Evolutionary conservation across 2,797 vertebrate species (phyloP).

Genomic region (Otus scops): DNA sequence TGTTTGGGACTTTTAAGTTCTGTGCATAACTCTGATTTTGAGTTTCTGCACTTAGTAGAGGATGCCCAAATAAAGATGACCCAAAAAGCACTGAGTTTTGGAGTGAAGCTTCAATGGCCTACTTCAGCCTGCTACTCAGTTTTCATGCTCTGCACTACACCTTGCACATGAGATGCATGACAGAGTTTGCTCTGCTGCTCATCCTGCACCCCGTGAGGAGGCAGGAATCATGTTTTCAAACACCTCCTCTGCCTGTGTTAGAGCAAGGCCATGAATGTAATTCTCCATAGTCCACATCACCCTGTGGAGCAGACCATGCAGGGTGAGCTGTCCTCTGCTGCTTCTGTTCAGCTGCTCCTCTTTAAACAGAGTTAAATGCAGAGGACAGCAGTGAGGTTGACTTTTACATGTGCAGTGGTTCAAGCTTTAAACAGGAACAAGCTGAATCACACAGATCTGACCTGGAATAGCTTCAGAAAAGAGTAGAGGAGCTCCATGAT

Average conservation of each 20-base stretch:
- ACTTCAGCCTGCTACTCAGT: not conserved
- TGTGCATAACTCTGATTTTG: not conserved
- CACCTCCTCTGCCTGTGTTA: not conserved
- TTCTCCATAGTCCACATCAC: not conserved
- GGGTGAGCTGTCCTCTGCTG: not conserved
- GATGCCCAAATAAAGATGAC: not conserved
- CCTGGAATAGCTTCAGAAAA: not conserved
- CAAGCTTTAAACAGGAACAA: not conserved
- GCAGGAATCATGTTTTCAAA: not conserved
- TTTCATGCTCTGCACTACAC: not conserved
- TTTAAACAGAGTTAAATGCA: not conserved
- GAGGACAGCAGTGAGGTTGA: not conserved
- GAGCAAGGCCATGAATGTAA: not conserved
- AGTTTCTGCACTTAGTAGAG: not conserved
- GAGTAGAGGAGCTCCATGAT: not conserved
- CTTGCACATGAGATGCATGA: not conserved
- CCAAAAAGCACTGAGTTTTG: not conserved
- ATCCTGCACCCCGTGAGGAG: fast-evolving
- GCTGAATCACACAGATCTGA: not conserved
- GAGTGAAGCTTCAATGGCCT: not conserved
- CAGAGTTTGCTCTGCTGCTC: not conserved
- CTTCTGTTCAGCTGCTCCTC: not conserved
- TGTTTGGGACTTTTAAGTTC: not conserved
- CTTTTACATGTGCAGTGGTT: not conserved
- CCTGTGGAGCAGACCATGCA: not conserved